phyloP scores from a whole-genome alignment of 2,797 vertebrate genomes.

The Champsocephalus esox region DNA sequence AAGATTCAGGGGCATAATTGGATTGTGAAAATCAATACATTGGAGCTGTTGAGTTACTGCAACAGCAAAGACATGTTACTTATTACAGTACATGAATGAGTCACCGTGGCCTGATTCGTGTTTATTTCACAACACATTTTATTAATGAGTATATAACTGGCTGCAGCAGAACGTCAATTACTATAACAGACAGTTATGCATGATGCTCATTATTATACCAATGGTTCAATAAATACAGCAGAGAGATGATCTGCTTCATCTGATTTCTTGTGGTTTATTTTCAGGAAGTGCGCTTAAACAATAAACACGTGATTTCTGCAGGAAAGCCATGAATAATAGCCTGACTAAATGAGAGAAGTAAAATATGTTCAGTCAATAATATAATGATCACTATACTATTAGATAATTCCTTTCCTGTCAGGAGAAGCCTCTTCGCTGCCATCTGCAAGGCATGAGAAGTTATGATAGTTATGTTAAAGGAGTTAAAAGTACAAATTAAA shows the following conservation, averaged over 20 bases:
- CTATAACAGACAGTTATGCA: not conserved
- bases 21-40: not conserved
- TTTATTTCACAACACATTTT: constrained; percentile 20
- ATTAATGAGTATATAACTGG: constrained; percentile 8
- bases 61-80: not conserved
- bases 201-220: not conserved
- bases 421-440: constrained; percentile 30
- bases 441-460: constrained; percentile 6
- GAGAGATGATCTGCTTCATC: not conserved
- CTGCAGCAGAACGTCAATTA: constrained; percentile 2
- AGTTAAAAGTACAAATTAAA: not conserved
- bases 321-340: constrained; percentile 1
- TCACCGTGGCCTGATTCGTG: constrained; percentile 10
- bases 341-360: constrained; percentile 19
- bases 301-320: not conserved
- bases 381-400: constrained; percentile 25
- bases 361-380: constrained; percentile 19
- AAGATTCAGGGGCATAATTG: not conserved
- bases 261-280: not conserved
- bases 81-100: constrained; percentile 6
- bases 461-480: constrained; percentile 2
- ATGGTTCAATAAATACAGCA: constrained; percentile 7
- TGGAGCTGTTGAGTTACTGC: constrained; percentile 4
- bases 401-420: constrained; percentile 6
- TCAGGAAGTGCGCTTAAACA: not conserved